Base-by-base conservation (phyloP, 2,888 invertebrate species). In the Spodoptera littoralis region DNA sequence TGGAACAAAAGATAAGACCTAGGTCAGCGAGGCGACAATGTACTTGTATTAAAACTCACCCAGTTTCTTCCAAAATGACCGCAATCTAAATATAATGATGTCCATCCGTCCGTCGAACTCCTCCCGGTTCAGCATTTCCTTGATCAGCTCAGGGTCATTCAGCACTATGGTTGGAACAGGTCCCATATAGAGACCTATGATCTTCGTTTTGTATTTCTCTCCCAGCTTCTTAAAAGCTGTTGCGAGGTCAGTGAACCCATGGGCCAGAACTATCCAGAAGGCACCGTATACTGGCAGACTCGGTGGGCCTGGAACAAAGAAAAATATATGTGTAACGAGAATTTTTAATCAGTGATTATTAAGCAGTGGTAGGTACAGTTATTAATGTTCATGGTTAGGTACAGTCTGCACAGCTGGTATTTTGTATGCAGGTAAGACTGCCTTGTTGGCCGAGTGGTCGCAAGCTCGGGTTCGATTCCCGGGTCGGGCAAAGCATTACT, bases 51-150 rank as follows among this genome's bases (percentile, higher is more conserved):
- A 27, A 27, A 18, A 80, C 86, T 88, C 79, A 95, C 95, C 96
- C n/a, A 95, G 81, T 73, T 88, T 89, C 76, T 95, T 92, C 88
- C 95, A 95, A 68, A 89, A 95, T 51, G 96, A 95, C 59, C 96
- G 90, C 52, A 95, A 86, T 44, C 94, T 85, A 1, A 89, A 85
- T 0, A 96, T 12, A 64, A 92, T 92, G 3, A 94, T 84, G 47
- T 94, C 93, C 62, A 95, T 86, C 42, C 97, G 92, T 2, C 96
- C 97, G 81, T 96, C 96, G 58, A 96, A 96, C 52, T 95, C 96
- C 13, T 95, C 95, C n/a, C 95, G 92, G 42, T 89, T 88, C 0
- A 96, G 86, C 50, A 96, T 88, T 81, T 96, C 96, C 62, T 95
- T 96, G 0, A 96, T 92, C 22, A 94, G 90, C 2, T 90, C 88